A percentile compares a stretch with the other conserved stretches of the same genome.
phyloP scores from a whole-genome alignment of 2,113 vertebrate species.

The Herpetotheres cachinnans region DNA sequence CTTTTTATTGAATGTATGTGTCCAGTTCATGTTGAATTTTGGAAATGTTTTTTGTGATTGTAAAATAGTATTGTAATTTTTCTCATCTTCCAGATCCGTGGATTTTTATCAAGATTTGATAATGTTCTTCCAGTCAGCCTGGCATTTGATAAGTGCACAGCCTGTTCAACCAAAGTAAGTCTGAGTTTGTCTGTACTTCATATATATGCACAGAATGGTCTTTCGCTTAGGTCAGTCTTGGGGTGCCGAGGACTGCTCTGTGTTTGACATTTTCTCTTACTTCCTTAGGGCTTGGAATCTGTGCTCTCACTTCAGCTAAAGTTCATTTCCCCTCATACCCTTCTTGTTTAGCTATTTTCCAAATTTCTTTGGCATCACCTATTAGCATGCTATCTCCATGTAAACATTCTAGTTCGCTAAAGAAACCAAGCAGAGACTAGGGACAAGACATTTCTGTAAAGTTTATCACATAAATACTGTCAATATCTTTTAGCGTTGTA shows the following conservation, averaged over 20 bases:
- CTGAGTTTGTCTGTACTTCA: background rate
- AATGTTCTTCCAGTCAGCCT: conserved; percentile 97
- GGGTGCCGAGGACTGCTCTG: background rate
- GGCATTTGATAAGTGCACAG: conserved; percentile 98
- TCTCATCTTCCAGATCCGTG: conserved; percentile 84
- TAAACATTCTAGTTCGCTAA: background rate
- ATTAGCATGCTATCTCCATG: background rate
- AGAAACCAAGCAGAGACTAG: background rate
- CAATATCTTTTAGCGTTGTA: background rate
- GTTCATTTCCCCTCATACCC: background rate
- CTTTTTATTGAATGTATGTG: background rate
- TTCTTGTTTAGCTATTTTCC: background rate
- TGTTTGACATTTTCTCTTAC: background rate
- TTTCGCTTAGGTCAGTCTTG: background rate
- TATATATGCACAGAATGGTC: background rate
- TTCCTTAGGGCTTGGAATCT: background rate
- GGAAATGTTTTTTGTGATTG: background rate
- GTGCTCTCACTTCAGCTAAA: background rate
- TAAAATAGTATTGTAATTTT: background rate
- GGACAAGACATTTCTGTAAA: background rate
- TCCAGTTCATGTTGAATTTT: background rate
- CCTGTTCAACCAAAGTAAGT: conserved; percentile 92
- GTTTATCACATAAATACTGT: background rate
- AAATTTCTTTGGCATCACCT: background rate
- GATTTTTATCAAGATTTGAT: conserved; percentile 96